phyloP scores from a whole-genome alignment of 2,888 invertebrate genomes.

The Rotaria sp. region DNA sequence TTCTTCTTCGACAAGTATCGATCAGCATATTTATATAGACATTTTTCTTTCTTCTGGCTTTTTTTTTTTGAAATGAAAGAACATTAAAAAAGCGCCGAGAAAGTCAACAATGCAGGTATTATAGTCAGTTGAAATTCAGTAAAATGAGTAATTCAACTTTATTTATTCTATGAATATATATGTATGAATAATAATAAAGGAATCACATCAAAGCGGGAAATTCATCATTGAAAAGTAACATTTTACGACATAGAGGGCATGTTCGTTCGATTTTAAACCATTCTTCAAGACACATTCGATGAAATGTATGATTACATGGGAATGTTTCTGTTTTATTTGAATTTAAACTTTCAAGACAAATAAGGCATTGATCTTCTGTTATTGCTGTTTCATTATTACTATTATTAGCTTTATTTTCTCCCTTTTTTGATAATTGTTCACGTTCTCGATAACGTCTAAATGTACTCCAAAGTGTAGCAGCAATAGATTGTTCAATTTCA shows the following conservation, averaged over 20 bases:
- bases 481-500: background rate
- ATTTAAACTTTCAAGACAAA: background rate
- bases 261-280: conserved; percentile 7
- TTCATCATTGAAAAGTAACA: background rate
- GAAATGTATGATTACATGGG: background rate
- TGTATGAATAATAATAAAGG: background rate
- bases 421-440: background rate
- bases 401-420: background rate
- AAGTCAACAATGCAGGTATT: background rate
- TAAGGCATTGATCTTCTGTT: background rate
- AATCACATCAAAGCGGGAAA: background rate
- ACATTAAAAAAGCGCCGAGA: background rate
- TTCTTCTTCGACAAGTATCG: background rate
- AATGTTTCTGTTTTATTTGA: background rate
- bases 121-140: background rate
- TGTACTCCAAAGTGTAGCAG: background rate
- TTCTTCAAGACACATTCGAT: background rate
- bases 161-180: background rate
- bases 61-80: background rate
- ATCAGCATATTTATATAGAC: background rate
- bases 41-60: background rate
- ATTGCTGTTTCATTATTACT: background rate
- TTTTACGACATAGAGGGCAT: background rate
- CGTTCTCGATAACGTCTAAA: background rate
- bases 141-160: background rate